Percentiles rank a stretch among this genome's conserved stretches.
phyloP scores from a whole-genome alignment of 2,113 vertebrate genomes.

The Onychostruthus taczanowskii region DNA sequence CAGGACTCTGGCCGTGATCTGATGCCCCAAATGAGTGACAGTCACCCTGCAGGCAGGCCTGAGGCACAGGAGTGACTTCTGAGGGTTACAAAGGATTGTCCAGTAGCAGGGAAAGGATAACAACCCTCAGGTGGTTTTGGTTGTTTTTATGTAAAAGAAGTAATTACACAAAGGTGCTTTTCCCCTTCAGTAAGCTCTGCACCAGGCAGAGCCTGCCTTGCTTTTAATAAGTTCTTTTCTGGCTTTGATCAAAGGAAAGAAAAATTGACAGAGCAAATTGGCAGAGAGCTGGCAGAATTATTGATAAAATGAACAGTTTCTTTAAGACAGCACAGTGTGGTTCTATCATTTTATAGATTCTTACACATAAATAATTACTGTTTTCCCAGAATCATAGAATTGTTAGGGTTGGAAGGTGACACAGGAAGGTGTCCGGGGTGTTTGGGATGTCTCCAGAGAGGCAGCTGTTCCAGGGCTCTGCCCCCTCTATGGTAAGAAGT shows the following conservation, averaged over 20 bases:
- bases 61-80: not conserved
- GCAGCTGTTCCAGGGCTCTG: not conserved
- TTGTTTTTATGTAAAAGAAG: not conserved
- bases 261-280: not conserved
- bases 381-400: not conserved
- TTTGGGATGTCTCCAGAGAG: not conserved
- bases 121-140: not conserved
- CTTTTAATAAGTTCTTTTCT: not conserved
- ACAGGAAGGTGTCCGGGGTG: not conserved
- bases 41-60: not conserved
- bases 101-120: not conserved
- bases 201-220: not conserved
- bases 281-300: not conserved
- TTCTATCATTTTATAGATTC: not conserved
- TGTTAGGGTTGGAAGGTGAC: not conserved
- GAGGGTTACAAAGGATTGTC: not conserved
- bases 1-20: not conserved
- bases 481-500: fast-evolving
- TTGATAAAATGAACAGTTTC: not conserved
- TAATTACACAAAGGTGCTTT: not conserved
- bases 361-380: not conserved
- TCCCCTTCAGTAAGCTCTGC: not conserved
- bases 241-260: not conserved
- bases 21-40: not conserved
- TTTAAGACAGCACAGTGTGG: not conserved